Conservation (phyloP, 2,113 vertebrate genomes). For the Pheucticus melanocephalus region DNA sequence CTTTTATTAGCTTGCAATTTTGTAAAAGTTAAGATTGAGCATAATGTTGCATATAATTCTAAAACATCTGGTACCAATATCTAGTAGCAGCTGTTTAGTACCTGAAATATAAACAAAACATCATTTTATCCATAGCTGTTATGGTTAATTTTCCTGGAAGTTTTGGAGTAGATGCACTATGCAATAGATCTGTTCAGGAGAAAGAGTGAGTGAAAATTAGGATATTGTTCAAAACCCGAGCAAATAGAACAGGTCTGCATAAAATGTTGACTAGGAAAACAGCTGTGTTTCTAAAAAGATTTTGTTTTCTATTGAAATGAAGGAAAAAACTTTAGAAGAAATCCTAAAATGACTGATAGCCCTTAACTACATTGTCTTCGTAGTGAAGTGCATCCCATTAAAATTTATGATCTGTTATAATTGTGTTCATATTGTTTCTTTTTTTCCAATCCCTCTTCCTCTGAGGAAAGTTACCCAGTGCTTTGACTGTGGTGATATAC, state of each 20-base stretch:
- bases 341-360: background rate
- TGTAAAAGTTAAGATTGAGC: conserved; percentile 66
- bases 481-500: background rate
- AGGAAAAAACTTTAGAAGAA: background rate
- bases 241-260: background rate
- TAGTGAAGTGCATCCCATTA: background rate
- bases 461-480: background rate
- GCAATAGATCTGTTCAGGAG: background rate
- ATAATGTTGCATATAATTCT: conserved; percentile 77
- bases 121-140: conserved; percentile 37
- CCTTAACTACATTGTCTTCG: background rate
- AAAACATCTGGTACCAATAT: conserved; percentile 76
- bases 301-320: background rate
- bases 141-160: conserved; percentile 47
- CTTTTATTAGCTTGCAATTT: conserved; percentile 71
- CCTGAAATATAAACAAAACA: conserved; percentile 75
- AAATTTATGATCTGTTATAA: background rate
- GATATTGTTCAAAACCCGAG: background rate
- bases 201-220: background rate
- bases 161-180: background rate
- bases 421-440: background rate
- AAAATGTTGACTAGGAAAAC: background rate
- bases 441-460: background rate
- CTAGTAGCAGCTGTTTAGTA: conserved; percentile 75
- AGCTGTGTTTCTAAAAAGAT: background rate